Evolutionary conservation across 2,797 vertebrate genomes (phyloP).

Genomic region (Eulemur coronatus): DNA sequence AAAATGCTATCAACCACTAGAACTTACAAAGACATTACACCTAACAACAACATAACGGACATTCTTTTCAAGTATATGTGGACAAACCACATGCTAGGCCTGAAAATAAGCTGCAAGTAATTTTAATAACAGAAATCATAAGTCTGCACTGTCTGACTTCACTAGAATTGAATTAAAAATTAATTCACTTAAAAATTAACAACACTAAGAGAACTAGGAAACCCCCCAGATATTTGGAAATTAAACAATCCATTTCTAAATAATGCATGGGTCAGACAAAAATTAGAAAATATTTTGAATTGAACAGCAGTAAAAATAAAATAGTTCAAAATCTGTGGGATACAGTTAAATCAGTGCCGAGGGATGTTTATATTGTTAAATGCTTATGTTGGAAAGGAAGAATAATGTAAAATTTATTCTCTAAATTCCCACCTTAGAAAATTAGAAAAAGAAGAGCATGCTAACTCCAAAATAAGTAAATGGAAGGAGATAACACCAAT

Average conservation of each 20-base stretch:
- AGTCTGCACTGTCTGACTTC: not conserved
- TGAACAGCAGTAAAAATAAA: not conserved
- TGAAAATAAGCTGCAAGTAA: not conserved
- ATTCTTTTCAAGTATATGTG: not conserved
- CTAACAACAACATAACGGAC: not conserved
- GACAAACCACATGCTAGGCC: not conserved
- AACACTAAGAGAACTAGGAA: not conserved
- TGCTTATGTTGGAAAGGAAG: not conserved
- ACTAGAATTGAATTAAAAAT: not conserved
- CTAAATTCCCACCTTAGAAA: not conserved
- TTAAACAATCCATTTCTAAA: not conserved
- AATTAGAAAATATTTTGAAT: not conserved
- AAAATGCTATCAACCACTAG: not conserved
- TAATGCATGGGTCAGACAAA: not conserved
- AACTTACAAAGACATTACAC: not conserved
- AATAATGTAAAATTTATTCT: not conserved
- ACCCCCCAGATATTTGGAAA: not conserved
- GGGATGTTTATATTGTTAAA: not conserved
- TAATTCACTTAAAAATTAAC: not conserved
- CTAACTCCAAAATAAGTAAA: constrained; percentile 15
- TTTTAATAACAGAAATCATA: not conserved
- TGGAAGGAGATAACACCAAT: not conserved
- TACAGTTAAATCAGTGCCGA: not conserved
- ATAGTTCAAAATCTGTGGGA: not conserved
- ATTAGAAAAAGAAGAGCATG: not conserved